Conservation (phyloP, 2,113 vertebrate genomes). For the Hystrix brachyura region DNA sequence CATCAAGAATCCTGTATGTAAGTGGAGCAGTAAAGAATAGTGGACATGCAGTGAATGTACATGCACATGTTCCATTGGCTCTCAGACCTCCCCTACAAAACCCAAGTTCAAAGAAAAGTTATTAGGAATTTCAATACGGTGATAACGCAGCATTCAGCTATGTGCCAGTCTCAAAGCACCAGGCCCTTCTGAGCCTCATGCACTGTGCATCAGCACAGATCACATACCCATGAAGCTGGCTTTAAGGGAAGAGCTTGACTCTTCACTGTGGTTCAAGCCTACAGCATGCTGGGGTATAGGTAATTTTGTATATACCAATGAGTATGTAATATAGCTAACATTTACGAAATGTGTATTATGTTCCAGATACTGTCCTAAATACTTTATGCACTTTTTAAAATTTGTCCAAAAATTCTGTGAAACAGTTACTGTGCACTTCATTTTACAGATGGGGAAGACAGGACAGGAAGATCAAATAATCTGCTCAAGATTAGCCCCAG, state of each 20-base stretch:
- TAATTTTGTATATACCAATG: background rate
- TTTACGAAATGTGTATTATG: background rate
- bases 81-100: constrained; percentile 19
- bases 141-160: background rate
- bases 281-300: background rate
- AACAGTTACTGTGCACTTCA: background rate
- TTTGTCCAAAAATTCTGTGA: background rate
- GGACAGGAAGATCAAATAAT: background rate
- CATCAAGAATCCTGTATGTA: background rate
- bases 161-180: background rate
- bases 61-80: background rate
- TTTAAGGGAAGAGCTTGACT: background rate
- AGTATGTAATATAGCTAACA: background rate
- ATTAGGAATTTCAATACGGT: background rate
- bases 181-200: background rate
- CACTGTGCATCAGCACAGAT: background rate
- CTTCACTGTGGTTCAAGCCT: background rate
- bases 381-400: background rate
- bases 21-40: background rate
- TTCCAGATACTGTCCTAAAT: background rate
- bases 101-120: background rate
- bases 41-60: background rate
- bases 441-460: background rate
- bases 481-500: background rate
- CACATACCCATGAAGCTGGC: background rate